A percentile compares a stretch with the other conserved stretches of the same genome.
phyloP scores from a whole-genome alignment of 2,113 vertebrate species.

The Suricata suricatta region DNA sequence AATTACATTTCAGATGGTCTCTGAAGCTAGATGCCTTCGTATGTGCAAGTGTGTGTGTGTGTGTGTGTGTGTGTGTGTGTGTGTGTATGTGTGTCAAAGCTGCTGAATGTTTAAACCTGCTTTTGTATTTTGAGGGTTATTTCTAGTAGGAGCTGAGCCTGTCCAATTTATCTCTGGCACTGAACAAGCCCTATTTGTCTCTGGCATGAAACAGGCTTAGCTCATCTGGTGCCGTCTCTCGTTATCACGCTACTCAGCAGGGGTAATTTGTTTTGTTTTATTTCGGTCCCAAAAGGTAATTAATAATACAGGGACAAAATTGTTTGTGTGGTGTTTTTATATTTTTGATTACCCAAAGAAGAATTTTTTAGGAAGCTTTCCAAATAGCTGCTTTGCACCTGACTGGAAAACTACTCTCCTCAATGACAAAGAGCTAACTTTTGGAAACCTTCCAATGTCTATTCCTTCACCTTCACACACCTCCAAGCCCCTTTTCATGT shows the following conservation, averaged over 20 bases:
- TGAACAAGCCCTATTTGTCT: slow-evolving; percentile 69
- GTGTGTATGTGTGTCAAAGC: neutral
- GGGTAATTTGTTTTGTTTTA: slow-evolving; percentile 79
- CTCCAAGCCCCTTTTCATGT: neutral
- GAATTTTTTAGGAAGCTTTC: slow-evolving; percentile 52
- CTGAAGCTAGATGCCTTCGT: neutral
- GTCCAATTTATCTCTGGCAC: slow-evolving; percentile 74
- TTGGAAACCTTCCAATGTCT: slow-evolving; percentile 65
- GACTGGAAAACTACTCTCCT: neutral
- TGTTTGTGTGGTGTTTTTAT: slow-evolving; percentile 54
- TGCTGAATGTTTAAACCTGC: slow-evolving; percentile 36
- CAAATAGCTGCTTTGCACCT: slow-evolving; percentile 58
- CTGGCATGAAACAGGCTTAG: slow-evolving; percentile 69
- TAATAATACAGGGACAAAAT: slow-evolving; percentile 74
- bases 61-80: neutral
- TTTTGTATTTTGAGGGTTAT: slow-evolving; percentile 61
- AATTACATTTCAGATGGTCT: slow-evolving; percentile 65
- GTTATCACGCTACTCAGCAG: slow-evolving; percentile 72
- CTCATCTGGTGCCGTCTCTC: slow-evolving; percentile 69
- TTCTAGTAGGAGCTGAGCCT: slow-evolving; percentile 56
- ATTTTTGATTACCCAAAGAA: slow-evolving; percentile 64
- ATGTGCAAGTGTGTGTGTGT: neutral
- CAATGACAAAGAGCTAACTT: neutral
- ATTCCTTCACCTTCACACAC: slow-evolving; percentile 19
- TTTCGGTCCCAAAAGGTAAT: slow-evolving; percentile 74